Base-by-base conservation (phyloP, 2,888 invertebrate genomes). In the Aspidiotus rigidus region DNA sequence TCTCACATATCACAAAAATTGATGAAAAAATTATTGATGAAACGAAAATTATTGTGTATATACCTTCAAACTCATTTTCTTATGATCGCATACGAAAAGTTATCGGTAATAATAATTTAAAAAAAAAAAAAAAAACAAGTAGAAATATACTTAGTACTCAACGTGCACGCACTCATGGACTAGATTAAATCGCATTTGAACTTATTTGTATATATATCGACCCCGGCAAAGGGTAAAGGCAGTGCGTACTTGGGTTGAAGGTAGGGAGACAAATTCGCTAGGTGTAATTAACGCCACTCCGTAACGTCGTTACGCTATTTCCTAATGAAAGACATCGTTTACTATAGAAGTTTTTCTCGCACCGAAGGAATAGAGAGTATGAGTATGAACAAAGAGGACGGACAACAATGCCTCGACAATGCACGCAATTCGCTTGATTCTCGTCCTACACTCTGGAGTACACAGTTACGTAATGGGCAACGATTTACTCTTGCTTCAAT, bases 361-460 rank as follows among this genome's bases (percentile, higher is more conserved):
- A n/a, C n/a, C 10, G 11, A n/a, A 11, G 49, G 49, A n/a, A 13
- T 49, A 11, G 49, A 11, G 49, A n/a, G 49, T 49, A 49, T n/a
- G n/a, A 39, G 59, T 59, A 59, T 60, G 42, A 60, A 67, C 67
- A 67, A 67, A 67, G 67, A 67, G 67, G 67, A 67, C 67, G 67
- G 67, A 60, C 67, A 60, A 67, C 67, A 67, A 67, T 67, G 49
- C 42, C 59, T 49, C 67, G 59, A 62, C 62, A 62, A 62, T 67
- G 67, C 67, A 67, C 67, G 67, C 67, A 67, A 67, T 67, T 67
- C 67, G 67, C 67, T 60, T 60, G 67, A 67, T 67, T 57, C 67
- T 67, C 57, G 59, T 67, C 67, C 67, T 60, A 67, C 67, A 67
- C 67, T 67, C 67, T 60, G 49, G 59, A 49, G 44, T 28, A 55